These are phyloP conservation scores for Heterochromis multidens DNA, from an alignment of 2,113 vertebrate genomes.

Conservation along the genomic window DNA sequence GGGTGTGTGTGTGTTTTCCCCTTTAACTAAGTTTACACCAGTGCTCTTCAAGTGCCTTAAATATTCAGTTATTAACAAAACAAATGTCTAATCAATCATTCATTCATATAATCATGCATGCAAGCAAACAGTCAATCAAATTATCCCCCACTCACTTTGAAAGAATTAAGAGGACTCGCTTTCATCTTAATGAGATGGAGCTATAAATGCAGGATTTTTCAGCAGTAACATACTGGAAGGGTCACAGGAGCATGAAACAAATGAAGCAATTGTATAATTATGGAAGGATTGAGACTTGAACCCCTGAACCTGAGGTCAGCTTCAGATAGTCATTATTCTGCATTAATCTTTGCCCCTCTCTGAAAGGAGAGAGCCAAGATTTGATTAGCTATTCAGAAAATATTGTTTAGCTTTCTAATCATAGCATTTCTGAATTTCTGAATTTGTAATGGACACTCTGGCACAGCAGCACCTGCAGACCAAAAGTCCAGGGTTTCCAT, in stretches of 20 bases:
- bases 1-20: not conserved
- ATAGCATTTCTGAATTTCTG: conserved; percentile 35
- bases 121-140: not conserved
- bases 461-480: not conserved
- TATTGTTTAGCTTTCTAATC: conserved; percentile 54
- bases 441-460: conserved; percentile 34
- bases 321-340: conserved; percentile 52
- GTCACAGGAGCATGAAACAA: conserved; percentile 54
- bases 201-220: conserved; percentile 13
- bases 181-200: conserved; percentile 13
- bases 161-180: conserved; percentile 14
- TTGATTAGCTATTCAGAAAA: conserved; percentile 68
- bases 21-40: not conserved
- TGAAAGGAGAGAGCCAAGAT: conserved; percentile 7
- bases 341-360: conserved; percentile 50
- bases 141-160: not conserved
- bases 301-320: conserved; percentile 42
- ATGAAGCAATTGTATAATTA: conserved; percentile 69
- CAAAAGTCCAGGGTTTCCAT: not conserved
- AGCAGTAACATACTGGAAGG: conserved; percentile 27
- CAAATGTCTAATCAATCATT: not conserved
- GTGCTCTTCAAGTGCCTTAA: not conserved
- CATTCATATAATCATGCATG: not conserved
- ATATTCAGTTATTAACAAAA: not conserved
- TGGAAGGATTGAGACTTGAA: conserved; percentile 31